Conservation (phyloP, 2,113 vertebrate genomes). For the Rutilus rutilus region DNA sequence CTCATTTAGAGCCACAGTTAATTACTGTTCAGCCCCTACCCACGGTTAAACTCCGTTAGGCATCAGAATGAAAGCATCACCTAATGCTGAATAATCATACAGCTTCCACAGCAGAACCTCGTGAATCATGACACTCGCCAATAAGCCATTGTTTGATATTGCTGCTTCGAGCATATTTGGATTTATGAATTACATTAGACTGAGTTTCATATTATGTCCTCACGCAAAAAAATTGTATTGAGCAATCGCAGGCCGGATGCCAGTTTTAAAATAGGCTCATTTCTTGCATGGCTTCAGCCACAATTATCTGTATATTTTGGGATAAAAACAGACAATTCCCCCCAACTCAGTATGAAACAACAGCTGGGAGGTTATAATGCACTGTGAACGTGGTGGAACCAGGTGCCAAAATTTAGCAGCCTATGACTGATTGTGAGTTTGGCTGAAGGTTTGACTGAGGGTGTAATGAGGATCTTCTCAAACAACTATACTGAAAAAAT, state of each 20-base stretch:
- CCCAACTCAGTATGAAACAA: slow-evolving; percentile 16
- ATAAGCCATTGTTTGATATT: slow-evolving; percentile 58
- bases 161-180: slow-evolving; percentile 20
- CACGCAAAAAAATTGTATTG: not conserved
- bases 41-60: slow-evolving; percentile 70
- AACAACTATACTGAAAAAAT: slow-evolving; percentile 16
- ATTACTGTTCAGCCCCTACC: slow-evolving; percentile 74
- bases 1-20: slow-evolving; percentile 75
- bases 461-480: slow-evolving; percentile 17
- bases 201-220: not conserved
- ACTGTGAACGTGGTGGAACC: slow-evolving; percentile 1
- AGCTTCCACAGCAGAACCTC: slow-evolving; percentile 65
- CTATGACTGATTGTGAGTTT: slow-evolving; percentile 6
- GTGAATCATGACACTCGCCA: slow-evolving; percentile 43
- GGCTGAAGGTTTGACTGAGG: slow-evolving; percentile 14
- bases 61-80: slow-evolving; percentile 71
- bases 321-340: slow-evolving; percentile 31
- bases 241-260: not conserved
- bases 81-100: slow-evolving; percentile 71
- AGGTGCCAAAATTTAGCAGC: slow-evolving; percentile 28
- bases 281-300: slow-evolving; percentile 31
- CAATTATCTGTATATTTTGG: slow-evolving; percentile 16
- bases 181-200: slow-evolving; percentile 36
- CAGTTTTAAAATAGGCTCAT: slow-evolving; percentile 22
- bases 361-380: slow-evolving; percentile 41